These are phyloP conservation scores for Drosophila prolongata DNA, from an alignment of 2,888 invertebrate genomes.

Conservation along the genomic window DNA sequence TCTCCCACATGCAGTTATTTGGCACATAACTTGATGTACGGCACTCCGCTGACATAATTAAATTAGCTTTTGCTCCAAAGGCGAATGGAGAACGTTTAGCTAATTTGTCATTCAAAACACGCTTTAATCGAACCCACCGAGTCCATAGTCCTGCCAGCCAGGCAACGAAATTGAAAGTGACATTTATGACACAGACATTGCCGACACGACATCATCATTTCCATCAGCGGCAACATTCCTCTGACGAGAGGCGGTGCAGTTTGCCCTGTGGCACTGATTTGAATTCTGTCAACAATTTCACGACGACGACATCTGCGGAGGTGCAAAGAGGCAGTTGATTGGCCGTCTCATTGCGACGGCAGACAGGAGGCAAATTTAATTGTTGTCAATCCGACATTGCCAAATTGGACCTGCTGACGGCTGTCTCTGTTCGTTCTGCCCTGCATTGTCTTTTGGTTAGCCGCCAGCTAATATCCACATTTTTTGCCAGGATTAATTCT, in stretches of 20 bases:
- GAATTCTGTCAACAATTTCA: conserved; percentile 76
- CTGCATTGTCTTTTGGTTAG: conserved; percentile 14
- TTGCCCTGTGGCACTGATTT: conserved; percentile 64
- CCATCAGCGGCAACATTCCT: conserved; percentile 28
- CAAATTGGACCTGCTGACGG: conserved; percentile 44
- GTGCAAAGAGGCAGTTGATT: conserved; percentile 27
- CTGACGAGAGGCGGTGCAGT: conserved; percentile 23
- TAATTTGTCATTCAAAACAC: conserved; percentile 72
- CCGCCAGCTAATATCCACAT: conserved; percentile 42
- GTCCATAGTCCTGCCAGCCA: conserved; percentile 47
- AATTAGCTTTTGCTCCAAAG: conserved; percentile 46
- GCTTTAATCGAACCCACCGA: conserved; percentile 62
- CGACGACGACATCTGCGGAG: conserved; percentile 52
- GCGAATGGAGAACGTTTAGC: conserved; percentile 31
- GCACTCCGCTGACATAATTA: conserved; percentile 47
- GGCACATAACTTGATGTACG: conserved; percentile 22
- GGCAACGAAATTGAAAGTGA: conserved; percentile 70
- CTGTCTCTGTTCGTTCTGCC: conserved; percentile 18
- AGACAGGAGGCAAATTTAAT: conserved; percentile 53
- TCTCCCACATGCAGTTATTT: conserved; percentile 4
- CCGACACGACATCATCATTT: conserved; percentile 15
- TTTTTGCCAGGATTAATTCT: not conserved
- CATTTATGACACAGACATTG: conserved; percentile 69
- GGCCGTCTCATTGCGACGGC: conserved; percentile 22
- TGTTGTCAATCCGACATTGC: conserved; percentile 62